Conservation (phyloP, 2,113 vertebrate genomes). For the Erythrocercus mccallii region DNA sequence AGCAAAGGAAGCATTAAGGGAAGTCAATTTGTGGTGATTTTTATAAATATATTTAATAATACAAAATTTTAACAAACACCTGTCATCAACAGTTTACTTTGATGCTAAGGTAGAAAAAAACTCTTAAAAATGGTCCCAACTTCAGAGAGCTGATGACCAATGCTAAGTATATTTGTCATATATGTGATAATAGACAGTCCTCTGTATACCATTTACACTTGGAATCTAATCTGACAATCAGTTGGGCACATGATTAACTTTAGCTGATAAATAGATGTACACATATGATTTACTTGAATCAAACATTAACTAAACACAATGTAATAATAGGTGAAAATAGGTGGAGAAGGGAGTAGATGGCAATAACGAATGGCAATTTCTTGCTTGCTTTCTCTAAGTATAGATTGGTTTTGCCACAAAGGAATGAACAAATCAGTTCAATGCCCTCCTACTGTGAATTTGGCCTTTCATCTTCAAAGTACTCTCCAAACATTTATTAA, state of each 20-base stretch:
- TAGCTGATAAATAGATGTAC: not conserved
- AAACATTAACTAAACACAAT: not conserved
- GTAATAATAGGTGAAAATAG: not conserved
- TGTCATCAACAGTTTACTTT: not conserved
- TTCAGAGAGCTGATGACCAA: not conserved
- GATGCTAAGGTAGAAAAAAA: not conserved
- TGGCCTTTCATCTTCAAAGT: slow-evolving; percentile 17
- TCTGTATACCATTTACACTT: not conserved
- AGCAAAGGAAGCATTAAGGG: not conserved
- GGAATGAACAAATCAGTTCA: not conserved
- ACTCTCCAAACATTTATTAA: slow-evolving; percentile 30
- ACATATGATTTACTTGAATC: not conserved
- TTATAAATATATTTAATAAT: not conserved
- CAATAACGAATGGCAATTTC: not conserved
- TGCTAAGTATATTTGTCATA: not conserved
- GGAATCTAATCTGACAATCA: not conserved
- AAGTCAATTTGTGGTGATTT: not conserved
- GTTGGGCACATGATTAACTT: not conserved
- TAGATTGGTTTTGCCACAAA: not conserved
- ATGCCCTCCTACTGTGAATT: not conserved
- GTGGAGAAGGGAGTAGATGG: not conserved
- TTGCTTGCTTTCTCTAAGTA: not conserved
- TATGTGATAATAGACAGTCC: not conserved
- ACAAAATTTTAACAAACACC: not conserved
- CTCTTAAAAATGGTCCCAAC: not conserved